A percentile compares a stretch with the other conserved stretches of the same genome.
These are phyloP conservation scores for Oreocharis arfaki DNA, from an alignment of 2,113 vertebrate genomes.

Conservation along the genomic window DNA sequence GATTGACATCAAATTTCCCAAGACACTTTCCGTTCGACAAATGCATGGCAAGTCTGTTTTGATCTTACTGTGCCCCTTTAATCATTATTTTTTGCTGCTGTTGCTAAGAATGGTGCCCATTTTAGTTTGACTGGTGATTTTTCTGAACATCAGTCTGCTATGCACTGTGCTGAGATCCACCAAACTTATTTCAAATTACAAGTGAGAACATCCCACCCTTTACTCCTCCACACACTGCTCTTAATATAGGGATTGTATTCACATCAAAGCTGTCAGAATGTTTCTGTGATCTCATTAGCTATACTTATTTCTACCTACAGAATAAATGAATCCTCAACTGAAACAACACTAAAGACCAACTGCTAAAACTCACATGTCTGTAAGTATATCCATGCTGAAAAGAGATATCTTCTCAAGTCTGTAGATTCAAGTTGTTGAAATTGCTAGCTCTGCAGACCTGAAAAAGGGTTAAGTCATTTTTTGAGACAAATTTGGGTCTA, in stretches of 20 bases:
- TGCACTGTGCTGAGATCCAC: conserved; percentile 13
- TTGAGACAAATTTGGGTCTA: background rate
- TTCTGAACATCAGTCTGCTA: conserved; percentile 37
- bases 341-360: conserved; percentile 32
- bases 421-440: background rate
- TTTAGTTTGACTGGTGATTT: conserved; percentile 28
- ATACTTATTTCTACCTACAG: conserved; percentile 63
- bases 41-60: background rate
- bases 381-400: background rate
- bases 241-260: conserved; percentile 61
- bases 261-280: conserved; percentile 63
- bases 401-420: background rate
- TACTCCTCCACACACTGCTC: conserved; percentile 50
- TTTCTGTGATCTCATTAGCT: conserved; percentile 62
- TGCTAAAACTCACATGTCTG: conserved; percentile 32
- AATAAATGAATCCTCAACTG: conserved; percentile 55
- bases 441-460: background rate
- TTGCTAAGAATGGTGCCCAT: background rate
- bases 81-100: background rate
- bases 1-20: background rate
- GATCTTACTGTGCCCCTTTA: background rate
- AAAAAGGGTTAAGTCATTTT: background rate
- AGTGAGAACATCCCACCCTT: conserved; percentile 41
- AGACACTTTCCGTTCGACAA: background rate
- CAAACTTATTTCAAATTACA: conserved; percentile 47